These are phyloP conservation scores for Aeoliscus strigatus DNA, from an alignment of 2,797 vertebrate genomes.

Conservation along the genomic window DNA sequence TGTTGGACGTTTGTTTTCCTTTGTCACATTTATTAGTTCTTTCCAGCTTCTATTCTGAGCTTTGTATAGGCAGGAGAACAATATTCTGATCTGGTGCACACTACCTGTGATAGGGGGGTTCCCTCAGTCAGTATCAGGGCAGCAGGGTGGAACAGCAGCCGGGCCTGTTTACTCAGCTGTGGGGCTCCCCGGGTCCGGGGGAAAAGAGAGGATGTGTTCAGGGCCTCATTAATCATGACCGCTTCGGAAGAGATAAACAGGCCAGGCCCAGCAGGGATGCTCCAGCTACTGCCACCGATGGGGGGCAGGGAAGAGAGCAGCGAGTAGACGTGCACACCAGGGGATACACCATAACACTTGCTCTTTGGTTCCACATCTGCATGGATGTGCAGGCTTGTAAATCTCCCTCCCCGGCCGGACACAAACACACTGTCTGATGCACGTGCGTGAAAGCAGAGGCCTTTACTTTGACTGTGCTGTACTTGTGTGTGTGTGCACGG, in stretches of 20 bases:
- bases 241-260: constrained; percentile 85
- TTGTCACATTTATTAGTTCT: no score
- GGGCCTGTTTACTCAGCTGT: constrained; percentile 90
- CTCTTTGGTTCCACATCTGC: constrained; percentile 74
- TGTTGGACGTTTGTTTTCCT: no score
- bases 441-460: no score
- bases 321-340: constrained; percentile 51
- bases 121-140: constrained; percentile 47
- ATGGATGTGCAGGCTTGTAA: constrained; percentile 63
- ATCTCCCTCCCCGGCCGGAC: constrained; percentile 68
- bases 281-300: constrained; percentile 55
- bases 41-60: no score
- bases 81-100: no score
- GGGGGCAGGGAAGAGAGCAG: constrained; percentile 28
- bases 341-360: constrained; percentile 72
- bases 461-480: no score
- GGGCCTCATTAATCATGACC: constrained; percentile 86
- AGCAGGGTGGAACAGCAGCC: constrained; percentile 57
- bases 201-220: constrained; percentile 81
- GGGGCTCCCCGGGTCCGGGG: constrained; percentile 70
- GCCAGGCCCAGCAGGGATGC: constrained; percentile 76
- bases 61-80: no score
- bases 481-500: no score
- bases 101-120: no score
- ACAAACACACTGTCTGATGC: constrained; percentile 38